phyloP scores from a whole-genome alignment of 2,113 vertebrate species.

The Steatornis caripensis region DNA sequence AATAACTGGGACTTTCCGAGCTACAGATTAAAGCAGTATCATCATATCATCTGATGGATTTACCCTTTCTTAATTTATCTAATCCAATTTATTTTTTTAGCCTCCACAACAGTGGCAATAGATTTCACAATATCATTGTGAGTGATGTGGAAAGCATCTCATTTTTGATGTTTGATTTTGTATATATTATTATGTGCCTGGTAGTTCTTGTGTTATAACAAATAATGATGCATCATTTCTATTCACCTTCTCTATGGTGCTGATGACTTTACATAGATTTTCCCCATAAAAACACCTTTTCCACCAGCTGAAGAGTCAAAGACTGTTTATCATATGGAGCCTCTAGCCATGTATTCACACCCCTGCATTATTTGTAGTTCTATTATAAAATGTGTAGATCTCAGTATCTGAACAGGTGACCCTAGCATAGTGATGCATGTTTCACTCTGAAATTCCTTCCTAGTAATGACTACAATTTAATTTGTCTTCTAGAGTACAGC shows the following conservation, averaged over 20 bases:
- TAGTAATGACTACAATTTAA: not conserved
- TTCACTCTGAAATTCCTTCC: not conserved
- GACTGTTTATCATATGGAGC: not conserved
- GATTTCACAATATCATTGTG: not conserved
- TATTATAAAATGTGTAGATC: not conserved
- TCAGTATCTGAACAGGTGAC: not conserved
- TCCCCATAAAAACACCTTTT: not conserved
- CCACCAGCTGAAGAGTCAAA: not conserved
- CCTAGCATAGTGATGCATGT: not conserved
- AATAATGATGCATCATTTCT: not conserved
- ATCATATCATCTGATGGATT: not conserved
- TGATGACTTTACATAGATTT: not conserved
- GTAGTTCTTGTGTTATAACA: not conserved
- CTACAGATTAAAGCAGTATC: not conserved
- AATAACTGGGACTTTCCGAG: not conserved
- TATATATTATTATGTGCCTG: not conserved
- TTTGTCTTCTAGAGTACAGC: not conserved
- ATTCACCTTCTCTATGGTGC: not conserved
- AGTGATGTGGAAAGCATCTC: not conserved
- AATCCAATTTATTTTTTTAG: not conserved
- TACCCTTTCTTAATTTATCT: not conserved
- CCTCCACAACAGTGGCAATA: not conserved
- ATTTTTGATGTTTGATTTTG: not conserved
- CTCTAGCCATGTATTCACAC: not conserved
- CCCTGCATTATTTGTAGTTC: not conserved